A percentile compares a stretch with the other conserved stretches of the same genome.
These are phyloP conservation scores for Nycticebus coucang DNA, from an alignment of 2,113 vertebrate species.

Conservation along the genomic window DNA sequence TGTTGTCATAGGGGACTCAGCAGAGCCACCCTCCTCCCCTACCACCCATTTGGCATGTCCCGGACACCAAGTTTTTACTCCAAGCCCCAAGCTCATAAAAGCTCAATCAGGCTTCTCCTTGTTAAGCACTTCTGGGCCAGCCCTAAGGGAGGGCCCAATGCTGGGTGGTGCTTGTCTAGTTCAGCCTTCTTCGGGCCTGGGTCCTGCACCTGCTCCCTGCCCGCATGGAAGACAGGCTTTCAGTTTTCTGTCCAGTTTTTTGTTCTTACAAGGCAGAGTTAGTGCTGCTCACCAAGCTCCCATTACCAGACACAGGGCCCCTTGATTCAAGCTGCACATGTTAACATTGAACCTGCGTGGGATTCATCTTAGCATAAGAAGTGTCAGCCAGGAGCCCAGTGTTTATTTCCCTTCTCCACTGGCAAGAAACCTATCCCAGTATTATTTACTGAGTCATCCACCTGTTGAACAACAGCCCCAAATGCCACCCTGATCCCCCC, in stretches of 20 bases:
- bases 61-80: too few relatives aligned
- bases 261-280: neutral
- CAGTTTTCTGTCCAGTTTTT: neutral
- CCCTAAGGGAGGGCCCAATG: neutral
- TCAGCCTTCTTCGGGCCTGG: too few relatives aligned
- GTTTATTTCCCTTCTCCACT: neutral
- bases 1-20: neutral
- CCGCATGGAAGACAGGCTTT: neutral
- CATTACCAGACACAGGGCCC: neutral
- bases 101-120: neutral
- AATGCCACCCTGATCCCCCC: neutral
- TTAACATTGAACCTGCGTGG: neutral
- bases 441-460: neutral
- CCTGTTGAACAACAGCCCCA: neutral
- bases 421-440: neutral
- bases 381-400: neutral
- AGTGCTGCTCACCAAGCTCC: neutral
- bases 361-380: neutral
- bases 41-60: too few relatives aligned
- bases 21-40: too few relatives aligned
- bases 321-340: neutral
- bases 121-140: neutral
- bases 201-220: neutral
- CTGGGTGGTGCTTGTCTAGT: too few relatives aligned
- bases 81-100: too few relatives aligned